Percentiles rank a stretch among this genome's conserved stretches.
phyloP scores from a whole-genome alignment of 2,888 invertebrate genomes.

The Xestoiulus laeticollis region DNA sequence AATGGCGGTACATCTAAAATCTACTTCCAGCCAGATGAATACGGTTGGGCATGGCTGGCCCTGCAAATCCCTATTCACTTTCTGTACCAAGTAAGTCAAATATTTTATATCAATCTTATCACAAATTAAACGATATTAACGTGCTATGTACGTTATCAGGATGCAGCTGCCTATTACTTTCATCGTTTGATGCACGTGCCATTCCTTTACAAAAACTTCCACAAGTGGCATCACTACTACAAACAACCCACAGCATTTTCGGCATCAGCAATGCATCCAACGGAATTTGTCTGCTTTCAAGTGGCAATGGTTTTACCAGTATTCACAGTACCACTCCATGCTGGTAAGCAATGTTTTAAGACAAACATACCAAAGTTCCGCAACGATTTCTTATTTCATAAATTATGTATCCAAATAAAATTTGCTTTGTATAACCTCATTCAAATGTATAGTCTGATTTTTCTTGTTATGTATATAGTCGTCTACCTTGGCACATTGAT shows the following conservation, averaged over 20 bases:
- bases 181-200: constrained; percentile 76
- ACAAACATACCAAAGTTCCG: too few relatives aligned
- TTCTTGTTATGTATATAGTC: constrained; percentile 58
- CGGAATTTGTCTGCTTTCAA: constrained; percentile 75
- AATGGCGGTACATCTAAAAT: constrained; percentile 75
- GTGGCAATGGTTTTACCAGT: constrained; percentile 71
- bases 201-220: constrained; percentile 75
- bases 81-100: constrained; percentile 69
- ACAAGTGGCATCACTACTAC: constrained; percentile 79
- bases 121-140: neutral
- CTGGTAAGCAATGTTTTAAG: constrained; percentile 74
- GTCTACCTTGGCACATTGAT: constrained; percentile 63
- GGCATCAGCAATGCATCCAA: constrained; percentile 76
- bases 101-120: too few relatives aligned
- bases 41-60: constrained; percentile 74
- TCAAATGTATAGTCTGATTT: too few relatives aligned
- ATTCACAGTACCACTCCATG: constrained; percentile 73
- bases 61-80: constrained; percentile 74
- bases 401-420: too few relatives aligned
- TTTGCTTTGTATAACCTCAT: too few relatives aligned
- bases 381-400: too few relatives aligned
- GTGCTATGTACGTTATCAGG: too few relatives aligned
- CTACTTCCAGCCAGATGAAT: constrained; percentile 73
- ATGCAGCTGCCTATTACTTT: constrained; percentile 61
- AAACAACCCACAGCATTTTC: constrained; percentile 81